Evolutionary conservation across 2,797 vertebrate genomes (phyloP).

Genomic region (Oreochromis mossambicus): DNA sequence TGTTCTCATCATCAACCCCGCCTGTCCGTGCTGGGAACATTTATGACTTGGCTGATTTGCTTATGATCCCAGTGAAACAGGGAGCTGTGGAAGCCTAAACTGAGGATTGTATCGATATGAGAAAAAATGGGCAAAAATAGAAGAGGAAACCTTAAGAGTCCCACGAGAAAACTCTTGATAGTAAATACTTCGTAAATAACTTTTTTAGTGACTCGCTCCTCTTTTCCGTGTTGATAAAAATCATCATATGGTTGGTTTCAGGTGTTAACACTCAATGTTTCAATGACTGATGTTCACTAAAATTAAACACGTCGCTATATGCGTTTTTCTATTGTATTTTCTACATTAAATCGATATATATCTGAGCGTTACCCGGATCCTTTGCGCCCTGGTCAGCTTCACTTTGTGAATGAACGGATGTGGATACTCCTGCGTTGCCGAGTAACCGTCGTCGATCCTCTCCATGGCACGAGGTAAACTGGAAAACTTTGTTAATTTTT

Average conservation of each 20-base stretch:
- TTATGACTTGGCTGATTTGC: neutral
- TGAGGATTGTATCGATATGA: neutral
- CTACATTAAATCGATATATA: neutral
- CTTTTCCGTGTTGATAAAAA: neutral
- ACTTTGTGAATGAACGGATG: constrained; percentile 68
- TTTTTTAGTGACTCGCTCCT: neutral
- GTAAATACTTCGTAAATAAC: neutral
- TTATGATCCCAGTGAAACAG: neutral
- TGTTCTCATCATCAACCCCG: neutral
- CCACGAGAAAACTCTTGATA: neutral
- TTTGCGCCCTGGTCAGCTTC: constrained; percentile 43
- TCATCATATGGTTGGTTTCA: neutral
- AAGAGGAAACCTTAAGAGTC: neutral
- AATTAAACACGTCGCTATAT: neutral
- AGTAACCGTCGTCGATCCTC: neutral
- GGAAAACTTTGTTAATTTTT: neutral
- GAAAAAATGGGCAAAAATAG: neutral
- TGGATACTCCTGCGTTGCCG: constrained; percentile 1
- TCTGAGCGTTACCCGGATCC: constrained; percentile 53
- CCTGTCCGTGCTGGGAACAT: neutral
- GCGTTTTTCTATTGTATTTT: neutral
- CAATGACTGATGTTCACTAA: neutral
- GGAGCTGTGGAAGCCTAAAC: neutral
- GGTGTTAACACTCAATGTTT: neutral
- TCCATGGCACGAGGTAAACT: constrained; percentile 53